Base-by-base conservation (phyloP, 1,140 invertebrate genomes). In the Hyposmocoma kahamanoa region DNA sequence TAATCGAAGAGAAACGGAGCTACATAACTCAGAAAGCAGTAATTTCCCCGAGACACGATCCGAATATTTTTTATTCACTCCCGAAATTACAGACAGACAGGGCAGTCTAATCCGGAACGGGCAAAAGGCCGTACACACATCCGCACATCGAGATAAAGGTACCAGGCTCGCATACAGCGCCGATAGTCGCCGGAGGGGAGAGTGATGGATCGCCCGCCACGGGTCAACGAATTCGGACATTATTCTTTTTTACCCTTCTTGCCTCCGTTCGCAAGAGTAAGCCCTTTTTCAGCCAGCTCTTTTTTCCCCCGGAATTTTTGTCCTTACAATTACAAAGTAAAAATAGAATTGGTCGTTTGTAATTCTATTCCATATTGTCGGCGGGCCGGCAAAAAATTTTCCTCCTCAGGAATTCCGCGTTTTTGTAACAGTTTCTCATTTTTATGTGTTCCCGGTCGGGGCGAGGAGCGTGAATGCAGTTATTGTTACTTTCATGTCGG, bases 151-250 rank as follows among this genome's bases (percentile, higher is more conserved):
- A 72, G 72, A 75, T 75, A 65, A 62, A 62, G 62, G 59, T 39
- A 56, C 57, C 67, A 62, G 69, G 70, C 63, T 58, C 65, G 70
- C 68, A 66, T 56, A 63, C 59, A 67, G 59, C 56, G 67, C 41
- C 73, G 74, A 77, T 74, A 71, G 74, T 72, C 72, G 69, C 69
- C n/a, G n/a, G n/a, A n/a, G 62, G 75, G 70, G 63, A 82, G 73
- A 77, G 88, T 90, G 89, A 91, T 91, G 89, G 90, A 91, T 91
- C 86, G 89, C 88, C 84, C 87, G 87, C 89, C 87, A 89, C 89
- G 90, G 90, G 90, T 91, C 90, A 90, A 90, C 90, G 90, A 90
- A 90, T 90, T 90, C 89, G 88, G 89, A 90, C 89, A 91, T 91
- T 90, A 90, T 90, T 91, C 90, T 91, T 90, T 88, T 88, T 88